phyloP scores from a whole-genome alignment of 2,888 invertebrate species.

The Drosophila testacea region DNA sequence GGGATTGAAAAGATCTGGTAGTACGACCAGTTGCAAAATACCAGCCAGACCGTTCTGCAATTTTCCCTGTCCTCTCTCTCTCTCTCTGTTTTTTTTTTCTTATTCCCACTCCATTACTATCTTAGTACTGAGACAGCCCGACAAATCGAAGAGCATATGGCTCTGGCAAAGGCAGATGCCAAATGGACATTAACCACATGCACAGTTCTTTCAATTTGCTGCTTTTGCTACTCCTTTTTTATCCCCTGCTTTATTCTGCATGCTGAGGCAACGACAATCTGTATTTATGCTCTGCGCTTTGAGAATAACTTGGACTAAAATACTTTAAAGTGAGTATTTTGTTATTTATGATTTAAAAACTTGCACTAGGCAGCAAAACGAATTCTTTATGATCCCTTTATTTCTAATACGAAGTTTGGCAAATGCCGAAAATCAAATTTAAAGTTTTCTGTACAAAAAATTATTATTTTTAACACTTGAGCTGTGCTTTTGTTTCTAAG shows the following conservation, averaged over 20 bases:
- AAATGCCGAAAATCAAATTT: no score
- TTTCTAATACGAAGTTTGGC: no score
- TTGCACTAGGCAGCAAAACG: no score
- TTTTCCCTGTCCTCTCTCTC: background rate
- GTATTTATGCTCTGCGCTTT: conserved; percentile 14
- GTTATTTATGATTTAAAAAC: conserved; percentile 2
- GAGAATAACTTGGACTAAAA: background rate
- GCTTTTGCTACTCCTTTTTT: conserved; percentile 19
- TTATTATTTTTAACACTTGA: no score
- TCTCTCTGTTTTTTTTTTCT: background rate
- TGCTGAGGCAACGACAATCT: background rate
- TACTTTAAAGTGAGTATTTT: background rate
- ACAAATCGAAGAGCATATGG: conserved; percentile 59
- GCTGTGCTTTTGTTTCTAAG: no score
- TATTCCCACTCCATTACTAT: conserved; percentile 12
- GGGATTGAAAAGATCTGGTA: conserved; percentile 54
- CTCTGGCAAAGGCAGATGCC: conserved; percentile 42
- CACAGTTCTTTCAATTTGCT: conserved; percentile 45
- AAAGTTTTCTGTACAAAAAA: no score
- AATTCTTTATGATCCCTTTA: no score
- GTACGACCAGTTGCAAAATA: conserved; percentile 9
- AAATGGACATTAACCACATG: conserved; percentile 68
- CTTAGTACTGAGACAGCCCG: conserved; percentile 2
- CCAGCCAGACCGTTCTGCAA: conserved; percentile 7
- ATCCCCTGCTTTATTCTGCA: background rate